A percentile compares a stretch with the other conserved stretches of the same genome.
phyloP scores from a whole-genome alignment of 2,888 invertebrate species.

The Aphelenchoides bicaudatus region DNA sequence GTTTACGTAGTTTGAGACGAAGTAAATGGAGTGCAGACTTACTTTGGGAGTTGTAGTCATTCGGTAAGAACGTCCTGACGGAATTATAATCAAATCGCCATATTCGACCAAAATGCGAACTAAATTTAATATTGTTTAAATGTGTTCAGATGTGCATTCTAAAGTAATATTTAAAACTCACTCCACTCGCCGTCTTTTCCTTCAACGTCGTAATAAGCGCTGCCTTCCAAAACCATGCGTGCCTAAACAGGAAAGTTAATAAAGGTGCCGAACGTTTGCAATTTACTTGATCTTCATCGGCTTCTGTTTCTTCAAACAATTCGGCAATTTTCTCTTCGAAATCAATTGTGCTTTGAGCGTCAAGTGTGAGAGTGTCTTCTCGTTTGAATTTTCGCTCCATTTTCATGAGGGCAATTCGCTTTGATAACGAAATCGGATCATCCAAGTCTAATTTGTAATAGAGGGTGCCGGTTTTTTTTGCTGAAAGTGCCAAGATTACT shows the following conservation, averaged over 20 bases:
- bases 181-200: slow-evolving; percentile 75
- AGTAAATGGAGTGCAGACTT: not conserved
- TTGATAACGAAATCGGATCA: slow-evolving; percentile 49
- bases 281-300: slow-evolving; percentile 50
- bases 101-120: slow-evolving; percentile 78
- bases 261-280: too few species aligned
- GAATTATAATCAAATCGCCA: slow-evolving; percentile 84
- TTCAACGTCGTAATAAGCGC: slow-evolving; percentile 57
- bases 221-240: slow-evolving; percentile 54
- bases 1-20: not conserved
- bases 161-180: too few species aligned
- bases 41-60: slow-evolving; percentile 70
- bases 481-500: slow-evolving; percentile 39
- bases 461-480: slow-evolving; percentile 9
- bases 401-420: slow-evolving; percentile 52
- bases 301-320: slow-evolving; percentile 54
- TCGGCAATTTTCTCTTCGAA: slow-evolving; percentile 57
- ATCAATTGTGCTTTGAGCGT: slow-evolving; percentile 49
- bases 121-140: too few species aligned
- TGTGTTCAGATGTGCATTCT: too few species aligned
- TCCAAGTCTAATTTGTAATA: slow-evolving; percentile 44
- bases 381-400: slow-evolving; percentile 53
- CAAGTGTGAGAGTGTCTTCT: slow-evolving; percentile 58
- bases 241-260: too few species aligned
- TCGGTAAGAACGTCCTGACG: slow-evolving; percentile 89